Evolutionary conservation across 1,140 invertebrate species (phyloP).

Genomic region (Megalopta genalis): DNA sequence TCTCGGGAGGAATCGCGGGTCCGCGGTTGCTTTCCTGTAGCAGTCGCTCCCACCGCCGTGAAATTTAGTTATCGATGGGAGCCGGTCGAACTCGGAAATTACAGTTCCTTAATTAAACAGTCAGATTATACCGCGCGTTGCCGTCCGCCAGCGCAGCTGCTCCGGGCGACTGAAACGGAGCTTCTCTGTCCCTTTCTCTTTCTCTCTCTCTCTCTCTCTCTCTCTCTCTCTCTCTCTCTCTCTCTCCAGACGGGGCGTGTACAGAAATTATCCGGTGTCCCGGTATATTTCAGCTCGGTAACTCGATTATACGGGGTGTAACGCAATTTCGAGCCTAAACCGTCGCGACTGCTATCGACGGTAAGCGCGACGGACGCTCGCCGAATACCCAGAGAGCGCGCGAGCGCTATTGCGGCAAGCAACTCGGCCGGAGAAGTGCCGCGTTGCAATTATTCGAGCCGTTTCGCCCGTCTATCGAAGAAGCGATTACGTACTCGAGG

Average conservation of each 20-base stretch:
- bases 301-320: background rate
- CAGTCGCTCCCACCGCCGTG: background rate
- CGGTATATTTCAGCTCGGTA: background rate
- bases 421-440: background rate
- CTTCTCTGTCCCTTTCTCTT: no score
- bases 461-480: background rate
- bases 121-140: background rate
- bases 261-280: no score
- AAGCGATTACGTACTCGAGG: background rate
- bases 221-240: no score
- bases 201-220: no score
- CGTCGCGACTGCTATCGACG: background rate
- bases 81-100: constrained; percentile 21
- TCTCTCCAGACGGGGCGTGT: no score
- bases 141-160: no score
- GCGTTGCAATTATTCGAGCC: background rate
- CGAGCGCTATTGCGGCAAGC: background rate
- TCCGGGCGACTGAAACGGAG: no score
- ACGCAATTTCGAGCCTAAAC: background rate
- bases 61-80: constrained; percentile 33
- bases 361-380: background rate
- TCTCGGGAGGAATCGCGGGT: background rate
- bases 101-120: background rate
- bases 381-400: background rate
- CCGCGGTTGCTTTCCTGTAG: background rate